Conservation (phyloP, 2,113 vertebrate genomes). For the Odontophorus gujanensis region DNA sequence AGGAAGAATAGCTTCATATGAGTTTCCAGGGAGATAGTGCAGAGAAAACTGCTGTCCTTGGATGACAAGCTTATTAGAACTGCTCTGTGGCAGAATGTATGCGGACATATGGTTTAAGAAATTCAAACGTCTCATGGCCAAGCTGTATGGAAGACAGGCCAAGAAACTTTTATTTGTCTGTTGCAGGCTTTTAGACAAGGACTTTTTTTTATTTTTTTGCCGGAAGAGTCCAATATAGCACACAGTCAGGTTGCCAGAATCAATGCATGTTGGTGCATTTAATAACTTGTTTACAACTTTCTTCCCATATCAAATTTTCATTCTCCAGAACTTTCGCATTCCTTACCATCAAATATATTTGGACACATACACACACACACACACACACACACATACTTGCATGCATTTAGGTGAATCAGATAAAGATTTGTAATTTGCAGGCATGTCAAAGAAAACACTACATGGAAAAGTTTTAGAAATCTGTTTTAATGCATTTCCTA, state of each 20-base stretch:
- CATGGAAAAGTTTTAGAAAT: background rate
- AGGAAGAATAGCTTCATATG: background rate
- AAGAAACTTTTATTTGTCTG: background rate
- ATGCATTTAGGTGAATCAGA: background rate
- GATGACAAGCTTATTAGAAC: constrained; percentile 23
- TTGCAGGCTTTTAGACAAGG: background rate
- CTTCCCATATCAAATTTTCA: background rate
- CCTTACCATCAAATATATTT: background rate
- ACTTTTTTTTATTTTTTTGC: background rate
- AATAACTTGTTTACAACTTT: background rate
- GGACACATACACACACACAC: background rate
- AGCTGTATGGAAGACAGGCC: background rate
- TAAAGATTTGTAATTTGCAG: background rate
- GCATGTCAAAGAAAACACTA: background rate
- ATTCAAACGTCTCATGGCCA: background rate
- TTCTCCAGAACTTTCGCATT: background rate
- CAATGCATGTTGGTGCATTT: background rate
- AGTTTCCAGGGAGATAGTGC: background rate
- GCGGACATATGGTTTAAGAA: constrained; percentile 19
- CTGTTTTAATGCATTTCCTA: background rate
- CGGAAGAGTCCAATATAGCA: background rate
- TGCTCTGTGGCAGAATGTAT: background rate
- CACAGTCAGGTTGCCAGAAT: background rate
- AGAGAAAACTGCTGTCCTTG: background rate
- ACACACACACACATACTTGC: fast-evolving